Base-by-base conservation (phyloP, 1,140 invertebrate genomes). In the Campodea augens region DNA sequence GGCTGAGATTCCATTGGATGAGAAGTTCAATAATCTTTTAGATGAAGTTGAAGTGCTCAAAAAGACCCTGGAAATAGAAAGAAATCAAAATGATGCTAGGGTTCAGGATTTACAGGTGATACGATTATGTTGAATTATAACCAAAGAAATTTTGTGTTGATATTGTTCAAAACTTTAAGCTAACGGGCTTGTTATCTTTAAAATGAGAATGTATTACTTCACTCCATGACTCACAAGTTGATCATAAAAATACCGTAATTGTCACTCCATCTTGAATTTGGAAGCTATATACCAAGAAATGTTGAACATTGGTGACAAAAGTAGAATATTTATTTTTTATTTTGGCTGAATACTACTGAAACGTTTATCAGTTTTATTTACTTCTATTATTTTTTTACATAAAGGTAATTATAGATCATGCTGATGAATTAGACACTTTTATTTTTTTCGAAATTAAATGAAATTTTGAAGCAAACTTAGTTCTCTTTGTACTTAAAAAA, bases 11-110 rank as follows among this genome's bases (percentile, higher is more conserved):
- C 67, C 68, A 24, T 57, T 64, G 0, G 70, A 71, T 32, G 67
- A 69, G 45, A 59, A 70, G 29, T 56, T 71, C 1, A 54, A 68
- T 24, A 55, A 60, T 1, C 57, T 79, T 21, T 54, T 79, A 5
- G 60, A 63, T 25, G 75, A 79, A 52, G 66, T 79, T 5, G 76
- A 78, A 57, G 61, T 60, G 5, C 57, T 79, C 10, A 70, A 73
- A 40, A 64, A 67, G 18, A 56, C 63, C 1, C 52, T 78, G 2
- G 75, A 78, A 51, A 69, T 73, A 21, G 73, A 78, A 57, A 62
- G 66, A 18, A 60, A 63, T 23, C 55, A 61, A 3, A 65, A 75
- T 51, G 54, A 59, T 2, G 61, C 66, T 2, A 67, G 75, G 52
- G 55, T 78, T 1, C 65, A 69, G 37, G 57, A 66, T 13, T 51